Base-by-base conservation (phyloP, 2,113 vertebrate species). In the Scolopax mira region DNA sequence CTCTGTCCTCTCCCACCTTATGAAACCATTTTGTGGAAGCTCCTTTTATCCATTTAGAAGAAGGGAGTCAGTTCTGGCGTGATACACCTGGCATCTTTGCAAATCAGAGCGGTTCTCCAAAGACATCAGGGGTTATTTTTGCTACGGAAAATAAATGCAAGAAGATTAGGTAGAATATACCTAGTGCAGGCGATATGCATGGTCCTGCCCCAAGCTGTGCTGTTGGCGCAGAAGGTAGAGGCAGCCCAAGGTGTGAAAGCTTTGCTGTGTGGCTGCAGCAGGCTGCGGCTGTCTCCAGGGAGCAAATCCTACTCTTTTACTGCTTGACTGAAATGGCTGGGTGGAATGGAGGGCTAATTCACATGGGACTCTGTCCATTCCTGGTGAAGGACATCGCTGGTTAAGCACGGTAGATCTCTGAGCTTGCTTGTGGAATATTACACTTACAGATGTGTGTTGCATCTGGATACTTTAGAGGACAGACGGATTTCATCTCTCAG, bases 211-310 rank as follows among this genome's bases (percentile, higher is more conserved):
- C 58, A 72, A n/a, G 35, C 2, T 2, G 15, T 79, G 51, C 8
- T 0, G 0, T 15, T 70, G 46, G 46, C 0, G 0, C 14, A 31
- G 21, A 6, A 80, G 46, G 9, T 9, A 49, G 57, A 58, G 18
- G 16, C 10, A 13, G 30, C 22, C 12, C 18, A 48, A 18, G 13
- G 2, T 25, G 19, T 1, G 3, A 77, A 82, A 85, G 16, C 11
- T 79, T 77, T 31, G 8, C 18, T 28, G 57, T 75, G 19, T 33
- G 51, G 14, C 35, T 39, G 39, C 61, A 85, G 51, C 31, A 85
- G 60, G 21, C 41, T n/a, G n/a, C n/a, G n/a, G n/a, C 51, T 71
- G 16, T 52, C 41, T 83, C 10, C 49, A 52, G 10, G 11, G 22
- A 90, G 16, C 23, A 79, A 93, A 73, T 27, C 44, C 27, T 52